Evolutionary conservation across 2,888 invertebrate species (phyloP).

Genomic region (Orthosia gothica): DNA sequence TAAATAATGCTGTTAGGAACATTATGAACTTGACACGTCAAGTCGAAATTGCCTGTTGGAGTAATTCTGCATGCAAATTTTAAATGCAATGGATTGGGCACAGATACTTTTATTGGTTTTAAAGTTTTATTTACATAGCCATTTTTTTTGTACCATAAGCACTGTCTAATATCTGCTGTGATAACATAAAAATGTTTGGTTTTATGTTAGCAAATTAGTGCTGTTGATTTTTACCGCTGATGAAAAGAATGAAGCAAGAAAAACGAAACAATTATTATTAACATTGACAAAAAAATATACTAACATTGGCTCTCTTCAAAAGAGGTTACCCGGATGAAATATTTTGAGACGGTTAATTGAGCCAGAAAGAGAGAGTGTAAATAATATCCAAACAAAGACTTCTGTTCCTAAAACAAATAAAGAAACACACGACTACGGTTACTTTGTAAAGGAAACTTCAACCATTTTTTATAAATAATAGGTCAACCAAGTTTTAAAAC

Average conservation of each 20-base stretch:
- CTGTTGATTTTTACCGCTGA: no score
- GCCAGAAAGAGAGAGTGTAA: neutral
- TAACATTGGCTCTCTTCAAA: neutral
- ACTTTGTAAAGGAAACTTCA: constrained; percentile 9
- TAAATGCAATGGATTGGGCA: neutral
- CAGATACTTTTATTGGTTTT: neutral
- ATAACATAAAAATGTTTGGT: no score
- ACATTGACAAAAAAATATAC: no score
- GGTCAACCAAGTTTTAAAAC: constrained; percentile 33
- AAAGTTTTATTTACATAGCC: neutral
- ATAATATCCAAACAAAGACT: neutral
- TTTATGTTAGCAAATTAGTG: no score
- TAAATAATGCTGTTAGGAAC: constrained; percentile 33
- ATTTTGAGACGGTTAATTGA: neutral
- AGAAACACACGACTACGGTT: constrained; percentile 1
- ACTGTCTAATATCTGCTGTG: no score
- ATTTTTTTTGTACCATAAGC: no score
- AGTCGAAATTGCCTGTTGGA: neutral
- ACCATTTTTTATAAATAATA: constrained; percentile 22
- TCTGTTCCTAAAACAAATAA: neutral
- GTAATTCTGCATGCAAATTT: neutral
- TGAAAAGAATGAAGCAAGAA: no score
- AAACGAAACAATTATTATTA: no score
- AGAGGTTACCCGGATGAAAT: neutral
- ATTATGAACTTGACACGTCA: constrained; percentile 2